phyloP scores from a whole-genome alignment of 2,797 vertebrate species.

The Cuniculus paca region DNA sequence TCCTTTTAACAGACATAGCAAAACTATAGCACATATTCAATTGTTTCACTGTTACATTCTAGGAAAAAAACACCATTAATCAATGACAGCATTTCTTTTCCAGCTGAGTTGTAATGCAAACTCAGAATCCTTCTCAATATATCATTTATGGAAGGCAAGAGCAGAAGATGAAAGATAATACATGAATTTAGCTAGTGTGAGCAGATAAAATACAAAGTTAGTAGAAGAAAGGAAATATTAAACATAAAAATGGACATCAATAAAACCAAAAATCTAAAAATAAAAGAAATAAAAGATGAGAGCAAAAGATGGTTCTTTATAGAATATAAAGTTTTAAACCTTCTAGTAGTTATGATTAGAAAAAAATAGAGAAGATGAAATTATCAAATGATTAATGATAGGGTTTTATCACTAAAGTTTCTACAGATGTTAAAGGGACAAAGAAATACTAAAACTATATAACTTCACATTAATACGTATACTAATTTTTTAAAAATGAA shows the following conservation, averaged over 20 bases:
- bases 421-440: neutral
- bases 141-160: neutral
- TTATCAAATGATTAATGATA: neutral
- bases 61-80: constrained; percentile 10
- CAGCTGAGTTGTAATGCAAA: neutral
- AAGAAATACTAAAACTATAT: neutral
- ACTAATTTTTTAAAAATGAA: neutral
- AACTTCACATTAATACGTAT: neutral
- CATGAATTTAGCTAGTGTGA: neutral
- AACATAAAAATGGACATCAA: neutral
- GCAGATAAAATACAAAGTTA: neutral
- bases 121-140: neutral
- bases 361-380: neutral
- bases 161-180: constrained; percentile 3
- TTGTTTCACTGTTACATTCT: neutral
- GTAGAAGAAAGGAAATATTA: neutral
- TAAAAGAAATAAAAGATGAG: neutral
- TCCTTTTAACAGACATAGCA: neutral
- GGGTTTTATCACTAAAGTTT: neutral
- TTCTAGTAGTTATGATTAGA: neutral
- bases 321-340: neutral
- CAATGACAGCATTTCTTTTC: neutral
- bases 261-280: neutral
- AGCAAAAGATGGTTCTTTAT: neutral
- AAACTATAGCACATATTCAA: neutral